phyloP scores from a whole-genome alignment of 2,113 vertebrate species.

The Oreotrochilus melanogaster region DNA sequence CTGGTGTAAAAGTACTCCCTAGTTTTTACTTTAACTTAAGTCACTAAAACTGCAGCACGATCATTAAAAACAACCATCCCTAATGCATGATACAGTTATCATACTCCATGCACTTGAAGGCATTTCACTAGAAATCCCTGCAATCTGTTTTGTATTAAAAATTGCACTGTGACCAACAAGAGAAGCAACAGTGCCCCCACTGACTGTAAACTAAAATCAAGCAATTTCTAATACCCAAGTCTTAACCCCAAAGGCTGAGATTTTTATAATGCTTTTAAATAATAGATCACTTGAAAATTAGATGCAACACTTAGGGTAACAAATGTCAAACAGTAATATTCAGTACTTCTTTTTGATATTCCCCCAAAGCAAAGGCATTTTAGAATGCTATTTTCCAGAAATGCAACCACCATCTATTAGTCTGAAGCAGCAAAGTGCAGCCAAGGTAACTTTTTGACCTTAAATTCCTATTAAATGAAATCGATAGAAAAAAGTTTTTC shows the following conservation, averaged over 20 bases:
- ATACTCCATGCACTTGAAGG: background rate
- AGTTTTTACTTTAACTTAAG: background rate
- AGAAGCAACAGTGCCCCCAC: conserved; percentile 51
- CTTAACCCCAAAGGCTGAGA: background rate
- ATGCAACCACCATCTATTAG: background rate
- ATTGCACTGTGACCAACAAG: background rate
- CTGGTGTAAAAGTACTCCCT: background rate
- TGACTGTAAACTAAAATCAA: background rate
- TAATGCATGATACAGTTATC: background rate
- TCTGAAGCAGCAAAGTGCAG: background rate
- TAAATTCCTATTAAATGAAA: background rate
- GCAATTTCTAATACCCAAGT: background rate
- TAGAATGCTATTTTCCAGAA: background rate
- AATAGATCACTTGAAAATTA: background rate
- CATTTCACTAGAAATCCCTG: background rate
- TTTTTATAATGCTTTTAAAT: background rate
- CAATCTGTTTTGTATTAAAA: conserved; percentile 28
- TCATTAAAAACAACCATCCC: background rate
- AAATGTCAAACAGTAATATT: background rate
- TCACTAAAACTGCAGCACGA: background rate
- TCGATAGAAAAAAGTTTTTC: background rate
- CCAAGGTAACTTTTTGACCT: background rate
- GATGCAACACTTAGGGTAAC: background rate
- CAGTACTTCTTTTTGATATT: background rate
- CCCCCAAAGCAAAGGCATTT: background rate